Evolutionary conservation across 2,113 vertebrate genomes (phyloP).

Genomic region (Rhadina sibilatrix): DNA sequence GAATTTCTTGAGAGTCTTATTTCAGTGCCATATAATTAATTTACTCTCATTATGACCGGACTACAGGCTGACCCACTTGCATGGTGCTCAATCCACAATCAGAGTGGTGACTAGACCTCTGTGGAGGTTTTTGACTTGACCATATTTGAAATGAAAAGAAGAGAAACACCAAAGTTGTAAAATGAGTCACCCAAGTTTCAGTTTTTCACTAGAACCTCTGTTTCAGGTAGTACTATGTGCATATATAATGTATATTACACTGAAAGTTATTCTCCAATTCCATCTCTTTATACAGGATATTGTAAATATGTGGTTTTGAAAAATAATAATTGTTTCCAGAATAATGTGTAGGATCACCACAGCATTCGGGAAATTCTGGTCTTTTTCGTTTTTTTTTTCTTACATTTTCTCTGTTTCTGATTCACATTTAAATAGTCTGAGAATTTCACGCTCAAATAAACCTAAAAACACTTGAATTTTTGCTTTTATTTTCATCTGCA

Average conservation of each 20-base stretch:
- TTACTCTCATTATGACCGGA: neutral
- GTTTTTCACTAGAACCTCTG: neutral
- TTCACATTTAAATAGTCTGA: neutral
- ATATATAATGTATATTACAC: neutral
- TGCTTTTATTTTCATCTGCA: neutral
- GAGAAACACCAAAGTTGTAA: neutral
- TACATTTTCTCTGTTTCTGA: neutral
- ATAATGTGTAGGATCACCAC: neutral
- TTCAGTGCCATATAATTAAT: neutral
- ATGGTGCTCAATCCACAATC: neutral
- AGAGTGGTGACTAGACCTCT: neutral
- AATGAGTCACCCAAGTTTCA: neutral
- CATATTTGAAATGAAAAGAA: neutral
- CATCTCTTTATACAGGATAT: neutral
- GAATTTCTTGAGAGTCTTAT: neutral
- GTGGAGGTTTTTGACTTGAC: slow-evolving; percentile 1
- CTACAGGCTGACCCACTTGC: neutral
- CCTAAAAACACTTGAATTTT: neutral
- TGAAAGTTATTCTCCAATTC: neutral
- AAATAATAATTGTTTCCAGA: neutral
- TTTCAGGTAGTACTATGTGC: neutral
- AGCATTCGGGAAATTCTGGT: neutral
- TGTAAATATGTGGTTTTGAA: neutral
- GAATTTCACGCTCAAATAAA: neutral
- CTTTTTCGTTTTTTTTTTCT: too few relatives aligned